Base-by-base conservation (phyloP, 1,140 invertebrate species). In the Cherax quadricarinatus region DNA sequence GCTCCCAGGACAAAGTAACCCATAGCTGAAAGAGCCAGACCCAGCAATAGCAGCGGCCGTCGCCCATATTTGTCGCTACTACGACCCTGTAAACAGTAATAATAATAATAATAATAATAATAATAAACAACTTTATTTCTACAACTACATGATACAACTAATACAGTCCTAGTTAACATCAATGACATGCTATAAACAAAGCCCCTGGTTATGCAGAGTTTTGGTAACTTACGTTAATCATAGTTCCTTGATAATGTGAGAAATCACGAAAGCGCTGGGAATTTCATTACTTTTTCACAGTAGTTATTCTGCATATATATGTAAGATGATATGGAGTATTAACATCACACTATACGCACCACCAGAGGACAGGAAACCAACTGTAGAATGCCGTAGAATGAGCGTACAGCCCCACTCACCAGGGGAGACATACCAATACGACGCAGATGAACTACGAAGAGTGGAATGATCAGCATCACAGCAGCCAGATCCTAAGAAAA, bases 371-470 rank as follows among this genome's bases (percentile, higher is more conserved):
- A 79, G 41, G 73, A 88, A 2, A 78, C 14, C 1, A 88, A 49
- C 51, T 88, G 86, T 49, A 88, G 86, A 9, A 88, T 49, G n/a
- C 86, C 86, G 73, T 88, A 88, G 70, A 88, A 57, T 14, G 86
- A 88, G 14, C 86, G 41, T n/a, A 88, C 30, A 18, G 53, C n/a
- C 10, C 86, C 86, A 7, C 75, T 53, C 73, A 88, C n/a, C 48
- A 88, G 48, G 9, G 73, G 86, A 21, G 86, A 57, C 86, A 88
- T 60, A 48, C 86, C 86, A 49, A 88, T 30, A 10, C 24, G 9
- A 48, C 73, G 41, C 49, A 88, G 73, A 14, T 88, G 86, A 3
- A 70, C 41, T 66, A 88, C 73, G 51, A 88, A 79, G 3, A 79
- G 73, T 3, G 86, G 86, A 14, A 88, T 51, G 16, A 88, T 78